Evolutionary conservation across 2,113 vertebrate genomes (phyloP), one percentile per base, ranked within the genome.

Genomic region (Athene cunicularia): DNA sequence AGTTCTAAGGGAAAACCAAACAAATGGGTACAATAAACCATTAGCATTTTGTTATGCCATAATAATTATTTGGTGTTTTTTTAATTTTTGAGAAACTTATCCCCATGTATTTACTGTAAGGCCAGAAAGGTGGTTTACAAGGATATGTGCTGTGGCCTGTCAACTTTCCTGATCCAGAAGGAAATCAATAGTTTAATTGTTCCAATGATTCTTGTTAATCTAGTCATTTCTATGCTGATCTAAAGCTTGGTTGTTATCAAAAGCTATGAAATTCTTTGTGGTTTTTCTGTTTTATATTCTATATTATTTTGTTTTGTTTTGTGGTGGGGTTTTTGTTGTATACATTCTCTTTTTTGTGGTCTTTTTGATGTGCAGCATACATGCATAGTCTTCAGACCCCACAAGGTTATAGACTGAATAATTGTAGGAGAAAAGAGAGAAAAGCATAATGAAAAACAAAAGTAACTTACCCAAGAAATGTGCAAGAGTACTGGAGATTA

Each of bases 321-420:
- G 6, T 3, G 2, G 4, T 60, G 7, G 30, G 5, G 0, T 58
- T 64, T 70, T 80, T 43, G 1, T 33, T 88, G 11, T 11, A 2
- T 53, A 4, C 80, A 63, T n/a, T 59, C 1, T 21, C 50, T 58
- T 62, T 62, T 58, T 74, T 33, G 11, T 63, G n/a, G 8, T 35
- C 28, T 93, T 74, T 74, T 35, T 45, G 14, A 41, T 12, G 22
- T 37, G 39, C 19, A 77, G 20, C 4, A 8, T 60, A 27, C 35
- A 32, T 32, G 8, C 43, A 55, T 7, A 62, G 27, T 53, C 41
- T 58, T 68, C 41, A 76, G 5, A 72, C 19, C 4, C 6, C 33
- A 43, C 47, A 35, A 28, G 8, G 43, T 56, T 86, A 43, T 59
- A 20, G 8, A 35, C 27, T 67, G 15, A 76, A n/a, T 41, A 79